These are phyloP conservation scores for Etheostoma nigrum DNA, from an alignment of 2,797 vertebrate species.

Conservation along the genomic window DNA sequence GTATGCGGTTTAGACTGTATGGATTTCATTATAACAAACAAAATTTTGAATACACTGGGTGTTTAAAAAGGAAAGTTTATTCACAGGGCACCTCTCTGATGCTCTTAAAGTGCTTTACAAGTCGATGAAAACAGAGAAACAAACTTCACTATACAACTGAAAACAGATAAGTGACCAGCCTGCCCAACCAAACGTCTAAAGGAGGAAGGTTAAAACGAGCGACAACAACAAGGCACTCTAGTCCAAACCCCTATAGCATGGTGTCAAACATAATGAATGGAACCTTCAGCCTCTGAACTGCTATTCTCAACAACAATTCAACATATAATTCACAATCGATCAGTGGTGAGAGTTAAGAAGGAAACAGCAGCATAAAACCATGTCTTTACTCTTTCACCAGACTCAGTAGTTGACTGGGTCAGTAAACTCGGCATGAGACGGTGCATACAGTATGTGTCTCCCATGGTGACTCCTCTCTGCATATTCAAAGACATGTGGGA, in stretches of 20 bases:
- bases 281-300: background rate
- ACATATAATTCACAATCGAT: background rate
- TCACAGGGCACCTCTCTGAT: background rate
- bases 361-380: too few relatives aligned
- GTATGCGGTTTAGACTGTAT: too few relatives aligned
- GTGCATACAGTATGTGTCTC: background rate
- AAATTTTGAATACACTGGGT: background rate
- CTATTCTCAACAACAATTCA: background rate
- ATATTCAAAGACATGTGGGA: background rate
- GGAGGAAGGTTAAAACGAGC: background rate
- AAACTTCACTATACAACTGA: background rate
- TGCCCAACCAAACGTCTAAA: background rate
- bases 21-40: background rate
- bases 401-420: background rate
- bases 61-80: background rate
- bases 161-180: background rate
- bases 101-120: slow-evolving; percentile 1
- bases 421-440: background rate
- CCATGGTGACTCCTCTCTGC: background rate
- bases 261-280: background rate
- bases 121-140: background rate
- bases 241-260: too few relatives aligned
- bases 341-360: background rate
- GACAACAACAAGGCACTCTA: background rate
- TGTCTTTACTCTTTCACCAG: background rate